phyloP scores from a whole-genome alignment of 1,140 invertebrate species.

The Drosophila kanapiae region DNA sequence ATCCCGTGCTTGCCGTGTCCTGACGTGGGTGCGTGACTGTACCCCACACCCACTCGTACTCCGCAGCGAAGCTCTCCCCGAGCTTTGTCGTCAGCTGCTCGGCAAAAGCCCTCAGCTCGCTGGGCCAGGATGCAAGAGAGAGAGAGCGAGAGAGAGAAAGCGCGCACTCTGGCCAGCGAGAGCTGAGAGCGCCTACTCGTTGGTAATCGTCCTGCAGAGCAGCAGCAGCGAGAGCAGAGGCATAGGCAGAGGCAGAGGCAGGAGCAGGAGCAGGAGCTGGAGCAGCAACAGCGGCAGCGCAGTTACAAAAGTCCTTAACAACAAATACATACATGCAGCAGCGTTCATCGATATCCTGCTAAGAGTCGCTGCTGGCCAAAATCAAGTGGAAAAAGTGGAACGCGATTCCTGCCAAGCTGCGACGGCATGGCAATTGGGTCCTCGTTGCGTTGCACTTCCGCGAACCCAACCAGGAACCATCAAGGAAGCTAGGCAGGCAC shows the following conservation, averaged over 20 bases:
- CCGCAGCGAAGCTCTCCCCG: not conserved
- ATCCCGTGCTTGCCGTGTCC: slow-evolving; percentile 8
- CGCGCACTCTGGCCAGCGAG: not conserved
- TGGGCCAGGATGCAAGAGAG: slow-evolving; percentile 2
- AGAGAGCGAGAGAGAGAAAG: not conserved
- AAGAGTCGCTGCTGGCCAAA: slow-evolving; percentile 20
- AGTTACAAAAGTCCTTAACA: slow-evolving; percentile 43
- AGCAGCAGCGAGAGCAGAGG: not conserved
- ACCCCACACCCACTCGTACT: slow-evolving; percentile 7
- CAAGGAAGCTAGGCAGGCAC: slow-evolving; percentile 3
- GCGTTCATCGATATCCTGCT: slow-evolving; percentile 22
- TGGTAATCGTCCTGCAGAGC: slow-evolving; percentile 11
- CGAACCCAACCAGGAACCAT: not conserved
- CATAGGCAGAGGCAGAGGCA: not conserved
- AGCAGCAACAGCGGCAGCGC: slow-evolving; percentile 53
- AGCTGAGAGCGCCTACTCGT: slow-evolving; percentile 12
- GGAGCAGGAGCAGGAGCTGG: slow-evolving; percentile 13
- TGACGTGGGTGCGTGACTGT: slow-evolving; percentile 17
- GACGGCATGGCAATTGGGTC: slow-evolving; percentile 12
- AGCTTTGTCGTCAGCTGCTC: slow-evolving; percentile 34
- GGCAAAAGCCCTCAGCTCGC: not conserved
- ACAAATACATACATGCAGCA: slow-evolving; percentile 44
- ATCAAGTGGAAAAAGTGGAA: slow-evolving; percentile 11
- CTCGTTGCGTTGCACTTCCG: not conserved
- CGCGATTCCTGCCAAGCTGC: not conserved